Base-by-base conservation (phyloP, 2,888 invertebrate species). In the Abrostola triplasia region DNA sequence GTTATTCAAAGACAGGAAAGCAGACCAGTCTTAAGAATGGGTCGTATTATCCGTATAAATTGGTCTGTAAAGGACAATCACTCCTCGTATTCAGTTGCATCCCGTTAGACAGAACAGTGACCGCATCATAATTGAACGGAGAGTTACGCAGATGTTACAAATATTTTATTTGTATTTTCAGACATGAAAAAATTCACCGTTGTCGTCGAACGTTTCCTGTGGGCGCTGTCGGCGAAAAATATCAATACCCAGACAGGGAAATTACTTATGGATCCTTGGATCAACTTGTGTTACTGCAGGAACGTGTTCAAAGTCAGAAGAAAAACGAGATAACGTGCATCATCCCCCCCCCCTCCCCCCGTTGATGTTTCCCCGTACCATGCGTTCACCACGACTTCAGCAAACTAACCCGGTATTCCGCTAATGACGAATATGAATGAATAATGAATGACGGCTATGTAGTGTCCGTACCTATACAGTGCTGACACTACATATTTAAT, bases 201-300 rank as follows among this genome's bases (percentile, higher is more conserved):
- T 35, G 10, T 9, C 9, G 40, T 40, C 9, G 4, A 1, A 1
- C 10, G 7, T 40, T 10, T 10, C 10, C 40, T 10, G 10, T 40
- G 35, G 6, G 50, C 41, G 24, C 5, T 2, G 4, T 13, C 36
- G 6, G 6, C 6, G 10, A 6, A 13, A 1, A 49, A 58, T 36
- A 36, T 58, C 10, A 58, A 58, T n/a, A 58, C 57, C 5, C 12
- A 50, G 9, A 58, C 57, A 10, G 57, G 57, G 9, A 49, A 36
- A 13, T n/a, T 50, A n/a, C 36, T 58, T 10, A 58, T 11, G 49
- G 36, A 50, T 41, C 57, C 57, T 6, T 58, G 57, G 57, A 49
- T 0, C 6, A 35, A 36, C 6, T 5, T 58, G 36, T 36, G 57
- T 41, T 58, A 58, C 57, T 41, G 41, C 12, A 50, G 50, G 41